These are phyloP conservation scores for Eupleurogrammus muticus DNA, from an alignment of 2,797 vertebrate genomes.

Conservation along the genomic window DNA sequence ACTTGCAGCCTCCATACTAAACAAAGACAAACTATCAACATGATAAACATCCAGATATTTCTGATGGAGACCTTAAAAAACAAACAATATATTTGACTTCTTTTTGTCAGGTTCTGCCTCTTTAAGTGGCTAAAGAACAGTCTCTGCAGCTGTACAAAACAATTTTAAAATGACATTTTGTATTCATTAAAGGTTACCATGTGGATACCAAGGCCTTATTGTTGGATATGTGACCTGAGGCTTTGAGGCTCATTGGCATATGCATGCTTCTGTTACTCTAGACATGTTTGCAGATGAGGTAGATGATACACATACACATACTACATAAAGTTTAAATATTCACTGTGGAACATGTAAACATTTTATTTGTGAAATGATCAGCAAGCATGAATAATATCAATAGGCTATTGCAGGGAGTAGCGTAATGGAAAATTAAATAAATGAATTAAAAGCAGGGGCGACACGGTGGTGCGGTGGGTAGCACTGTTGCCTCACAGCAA, in stretches of 20 bases:
- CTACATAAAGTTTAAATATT: no score
- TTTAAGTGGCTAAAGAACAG: neutral
- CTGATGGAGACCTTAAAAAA: neutral
- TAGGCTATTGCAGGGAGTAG: no score
- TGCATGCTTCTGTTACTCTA: slow-evolving; percentile 13
- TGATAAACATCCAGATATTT: neutral
- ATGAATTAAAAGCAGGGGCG: no score
- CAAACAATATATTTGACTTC: neutral
- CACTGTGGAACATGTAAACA: neutral
- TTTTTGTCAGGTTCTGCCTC: neutral
- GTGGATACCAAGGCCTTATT: neutral
- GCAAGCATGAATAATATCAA: no score
- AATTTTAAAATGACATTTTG: neutral
- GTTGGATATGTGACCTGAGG: slow-evolving; percentile 17
- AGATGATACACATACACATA: no score
- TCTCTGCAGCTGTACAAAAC: neutral
- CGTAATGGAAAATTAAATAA: no score
- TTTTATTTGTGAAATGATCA: neutral
- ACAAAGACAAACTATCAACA: neutral
- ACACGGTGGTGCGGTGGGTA: no score
- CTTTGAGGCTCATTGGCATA: slow-evolving; percentile 11
- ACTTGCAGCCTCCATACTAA: neutral
- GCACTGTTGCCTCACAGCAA: no score
- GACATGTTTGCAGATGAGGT: slow-evolving; percentile 5
- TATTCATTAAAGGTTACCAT: neutral